A percentile compares a stretch with the other conserved stretches of the same genome.
Evolutionary conservation across 2,797 vertebrate genomes (phyloP).

Genomic region (Decapterus maruadsi): DNA sequence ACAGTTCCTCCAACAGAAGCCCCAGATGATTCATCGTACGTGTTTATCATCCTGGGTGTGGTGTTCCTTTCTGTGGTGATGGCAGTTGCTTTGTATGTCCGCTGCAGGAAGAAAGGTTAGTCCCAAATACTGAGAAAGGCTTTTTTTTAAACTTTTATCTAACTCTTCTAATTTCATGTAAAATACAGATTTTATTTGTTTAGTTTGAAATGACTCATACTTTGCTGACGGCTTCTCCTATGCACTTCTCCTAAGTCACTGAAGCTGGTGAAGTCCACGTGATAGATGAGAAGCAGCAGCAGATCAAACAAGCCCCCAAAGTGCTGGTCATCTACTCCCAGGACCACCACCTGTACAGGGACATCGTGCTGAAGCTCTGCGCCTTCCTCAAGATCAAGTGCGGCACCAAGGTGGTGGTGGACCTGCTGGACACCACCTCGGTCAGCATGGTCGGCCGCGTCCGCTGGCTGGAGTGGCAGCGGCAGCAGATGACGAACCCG

Average conservation of each 20-base stretch:
- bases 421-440: constrained; percentile 89
- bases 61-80: constrained; percentile 2
- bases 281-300: accelerated
- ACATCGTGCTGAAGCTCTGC: constrained; percentile 92
- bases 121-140: not conserved
- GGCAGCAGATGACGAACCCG: constrained; percentile 85
- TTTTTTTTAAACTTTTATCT: not conserved
- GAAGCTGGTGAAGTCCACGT: accelerated
- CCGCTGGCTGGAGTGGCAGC: constrained; percentile 92
- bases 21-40: not conserved
- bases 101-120: constrained; percentile 63
- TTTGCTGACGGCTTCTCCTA: not conserved
- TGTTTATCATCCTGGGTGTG: not conserved
- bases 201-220: not conserved
- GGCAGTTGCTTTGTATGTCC: not conserved
- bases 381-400: constrained; percentile 92
- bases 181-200: not conserved
- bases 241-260: constrained; percentile 1
- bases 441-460: constrained; percentile 88
- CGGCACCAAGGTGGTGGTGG: constrained; percentile 91
- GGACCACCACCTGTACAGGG: constrained; percentile 91
- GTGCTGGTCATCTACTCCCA: constrained; percentile 95
- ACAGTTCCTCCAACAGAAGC: not conserved
- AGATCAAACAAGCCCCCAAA: constrained; percentile 72
- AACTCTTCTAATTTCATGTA: not conserved